These are phyloP conservation scores for Aphrophora alni DNA, from an alignment of 2,888 invertebrate species.

Conservation along the genomic window DNA sequence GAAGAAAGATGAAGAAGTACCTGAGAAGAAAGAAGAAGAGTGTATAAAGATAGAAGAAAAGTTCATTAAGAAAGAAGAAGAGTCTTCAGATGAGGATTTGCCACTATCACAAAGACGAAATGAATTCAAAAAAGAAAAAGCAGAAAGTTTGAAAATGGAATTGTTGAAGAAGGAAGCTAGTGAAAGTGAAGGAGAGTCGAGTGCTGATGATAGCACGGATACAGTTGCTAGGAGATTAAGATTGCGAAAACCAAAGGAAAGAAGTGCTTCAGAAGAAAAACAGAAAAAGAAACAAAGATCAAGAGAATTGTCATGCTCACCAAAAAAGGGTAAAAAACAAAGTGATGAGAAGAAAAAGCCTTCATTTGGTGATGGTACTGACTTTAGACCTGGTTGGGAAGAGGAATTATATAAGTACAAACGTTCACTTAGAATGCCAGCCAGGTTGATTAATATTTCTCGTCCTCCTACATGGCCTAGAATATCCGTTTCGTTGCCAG, in stretches of 20 bases:
- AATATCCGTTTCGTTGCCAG: constrained; percentile 76
- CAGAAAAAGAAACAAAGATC: constrained; percentile 49
- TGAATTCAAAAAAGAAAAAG: constrained; percentile 38
- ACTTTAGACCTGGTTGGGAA: constrained; percentile 81
- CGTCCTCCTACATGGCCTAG: constrained; percentile 63
- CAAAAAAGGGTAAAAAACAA: constrained; percentile 58
- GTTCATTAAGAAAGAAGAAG: constrained; percentile 40
- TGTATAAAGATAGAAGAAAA: constrained; percentile 60
- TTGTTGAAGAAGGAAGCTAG: constrained; percentile 53
- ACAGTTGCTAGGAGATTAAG: constrained; percentile 55
- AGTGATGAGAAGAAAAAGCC: constrained; percentile 53
- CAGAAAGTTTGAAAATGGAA: constrained; percentile 32
- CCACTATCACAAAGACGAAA: constrained; percentile 34
- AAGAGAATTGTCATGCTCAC: constrained; percentile 57
- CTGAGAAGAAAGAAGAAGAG: constrained; percentile 54
- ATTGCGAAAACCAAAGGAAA: constrained; percentile 53
- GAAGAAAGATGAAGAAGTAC: constrained; percentile 27
- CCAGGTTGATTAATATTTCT: constrained; percentile 79
- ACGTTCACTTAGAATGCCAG: constrained; percentile 80
- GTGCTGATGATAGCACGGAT: constrained; percentile 54
- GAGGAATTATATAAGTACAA: constrained; percentile 84
- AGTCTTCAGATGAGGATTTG: constrained; percentile 47
- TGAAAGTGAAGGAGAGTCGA: constrained; percentile 57
- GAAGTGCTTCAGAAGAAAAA: constrained; percentile 51
- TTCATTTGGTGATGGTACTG: constrained; percentile 67